phyloP scores from a whole-genome alignment of 2,797 vertebrate species.

The Coreius guichenoti region DNA sequence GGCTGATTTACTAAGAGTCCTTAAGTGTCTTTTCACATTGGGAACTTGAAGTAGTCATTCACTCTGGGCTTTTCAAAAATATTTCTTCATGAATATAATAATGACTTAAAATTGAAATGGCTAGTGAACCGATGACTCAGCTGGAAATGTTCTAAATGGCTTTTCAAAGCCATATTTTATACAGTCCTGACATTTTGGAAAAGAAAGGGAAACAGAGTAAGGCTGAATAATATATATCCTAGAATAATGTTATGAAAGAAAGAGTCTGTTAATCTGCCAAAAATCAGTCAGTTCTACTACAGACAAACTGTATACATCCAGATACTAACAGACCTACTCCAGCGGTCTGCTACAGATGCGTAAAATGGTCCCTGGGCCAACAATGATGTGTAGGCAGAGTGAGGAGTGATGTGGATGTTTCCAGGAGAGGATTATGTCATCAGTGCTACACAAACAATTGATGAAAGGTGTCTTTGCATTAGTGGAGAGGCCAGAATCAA shows the following conservation, averaged over 20 bases:
- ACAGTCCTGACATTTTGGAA: not conserved
- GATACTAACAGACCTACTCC: not conserved
- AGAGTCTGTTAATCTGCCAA: not conserved
- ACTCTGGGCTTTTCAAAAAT: conserved; percentile 14
- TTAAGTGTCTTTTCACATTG: conserved; percentile 7
- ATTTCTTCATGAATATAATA: not conserved
- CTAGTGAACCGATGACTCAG: not conserved
- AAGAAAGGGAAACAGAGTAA: not conserved
- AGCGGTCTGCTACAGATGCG: not conserved
- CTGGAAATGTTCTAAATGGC: conserved; percentile 19
- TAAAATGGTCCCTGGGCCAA: not conserved
- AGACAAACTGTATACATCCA: not conserved
- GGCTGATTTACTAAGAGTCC: conserved; percentile 18
- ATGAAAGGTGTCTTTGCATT: not conserved
- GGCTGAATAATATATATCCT: not conserved
- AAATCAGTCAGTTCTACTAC: not conserved
- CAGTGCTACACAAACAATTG: not conserved
- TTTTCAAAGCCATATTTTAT: conserved; percentile 9
- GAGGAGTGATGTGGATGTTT: not conserved
- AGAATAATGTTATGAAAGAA: not conserved
- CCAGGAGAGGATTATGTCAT: not conserved
- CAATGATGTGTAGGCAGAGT: not conserved
- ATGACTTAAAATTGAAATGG: conserved; percentile 4
- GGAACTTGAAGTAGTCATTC: conserved; percentile 2
- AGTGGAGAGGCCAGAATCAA: not conserved